Percentiles rank a stretch among this genome's conserved stretches.
Evolutionary conservation across 2,113 vertebrate genomes (phyloP).

Genomic region (Sarotherodon lohbergeri): DNA sequence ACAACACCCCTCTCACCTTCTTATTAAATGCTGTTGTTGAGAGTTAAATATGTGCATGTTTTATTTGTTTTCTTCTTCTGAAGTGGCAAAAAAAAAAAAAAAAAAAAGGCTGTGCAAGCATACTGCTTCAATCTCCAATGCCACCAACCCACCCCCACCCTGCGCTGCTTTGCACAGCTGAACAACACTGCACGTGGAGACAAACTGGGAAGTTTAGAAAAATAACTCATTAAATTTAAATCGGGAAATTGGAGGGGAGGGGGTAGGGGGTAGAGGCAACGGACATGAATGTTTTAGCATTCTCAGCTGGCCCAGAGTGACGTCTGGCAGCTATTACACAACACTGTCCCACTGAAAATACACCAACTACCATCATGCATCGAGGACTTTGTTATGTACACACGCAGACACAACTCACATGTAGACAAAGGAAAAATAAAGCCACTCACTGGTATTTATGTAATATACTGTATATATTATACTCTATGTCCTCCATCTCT

Average conservation of each 20-base stretch:
- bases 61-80: background rate
- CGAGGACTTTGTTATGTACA: background rate
- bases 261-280: background rate
- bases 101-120: background rate
- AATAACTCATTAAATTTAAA: conserved; percentile 47
- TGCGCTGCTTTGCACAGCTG: background rate
- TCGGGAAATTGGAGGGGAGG: background rate
- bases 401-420: conserved; percentile 1
- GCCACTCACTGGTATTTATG: background rate
- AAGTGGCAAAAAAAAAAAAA: background rate
- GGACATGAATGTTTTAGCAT: conserved; percentile 58
- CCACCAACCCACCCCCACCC: background rate
- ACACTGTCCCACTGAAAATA: conserved; percentile 19
- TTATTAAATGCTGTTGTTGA: background rate
- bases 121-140: background rate
- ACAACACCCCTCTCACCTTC: background rate
- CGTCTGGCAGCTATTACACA: conserved; percentile 54
- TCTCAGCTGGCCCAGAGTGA: conserved; percentile 45
- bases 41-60: background rate
- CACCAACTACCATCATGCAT: conserved; percentile 5
- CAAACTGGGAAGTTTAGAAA: conserved; percentile 36
- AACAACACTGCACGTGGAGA: conserved; percentile 4
- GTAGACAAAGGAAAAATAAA: background rate
- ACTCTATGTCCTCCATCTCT: background rate
- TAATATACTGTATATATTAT: background rate